Evolutionary conservation across 2,888 invertebrate species (phyloP), one percentile per base, ranked within the genome.

Genomic region (Drosophila flavopinicola): DNA sequence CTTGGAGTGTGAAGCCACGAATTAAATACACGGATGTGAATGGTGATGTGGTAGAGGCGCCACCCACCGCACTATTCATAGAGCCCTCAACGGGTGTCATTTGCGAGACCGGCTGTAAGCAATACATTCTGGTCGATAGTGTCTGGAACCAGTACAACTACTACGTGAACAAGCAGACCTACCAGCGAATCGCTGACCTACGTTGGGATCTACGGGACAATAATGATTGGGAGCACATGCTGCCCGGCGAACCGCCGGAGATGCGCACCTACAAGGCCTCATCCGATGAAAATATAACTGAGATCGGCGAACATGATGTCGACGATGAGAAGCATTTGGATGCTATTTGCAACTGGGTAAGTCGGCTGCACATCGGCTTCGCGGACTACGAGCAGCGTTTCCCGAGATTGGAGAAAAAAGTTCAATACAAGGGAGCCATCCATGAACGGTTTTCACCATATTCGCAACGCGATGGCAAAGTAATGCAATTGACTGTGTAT

Each of bases 131-230:
- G 0, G 92, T 98, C 3, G 97, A 98, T 86, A 95, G 95, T 72
- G 91, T 98, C 47, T 98, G 98, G 94, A 97, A 97, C 84, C 92
- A 97, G 85, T 92, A 93, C 47, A 98, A 98, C 91, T 98, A 96
- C 90, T 97, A 96, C 92, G 94, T 94, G 0, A 95, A 95, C 80
- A 90, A 94, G 79, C 95, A 95, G 90, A 91, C 91, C 4, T 88
- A 84, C 45, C 92, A 92, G 52, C 70, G 87, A 7, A 92, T 94
- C 1, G 90, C 89, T 6, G 88, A 92, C 0, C 85, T 95, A 3
- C 92, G 92, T 66, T 96, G 94, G 92, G 93, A 95, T 72, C 90
- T 96, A 0, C 87, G 88, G 0, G 92, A 95, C 42, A 76, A 92
- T 0, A 80, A 88, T 0, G 92, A 93, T 58, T 96, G 96, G 96